These are phyloP conservation scores for Elephantulus edwardii DNA, from an alignment of 2,113 vertebrate genomes.

Conservation along the genomic window DNA sequence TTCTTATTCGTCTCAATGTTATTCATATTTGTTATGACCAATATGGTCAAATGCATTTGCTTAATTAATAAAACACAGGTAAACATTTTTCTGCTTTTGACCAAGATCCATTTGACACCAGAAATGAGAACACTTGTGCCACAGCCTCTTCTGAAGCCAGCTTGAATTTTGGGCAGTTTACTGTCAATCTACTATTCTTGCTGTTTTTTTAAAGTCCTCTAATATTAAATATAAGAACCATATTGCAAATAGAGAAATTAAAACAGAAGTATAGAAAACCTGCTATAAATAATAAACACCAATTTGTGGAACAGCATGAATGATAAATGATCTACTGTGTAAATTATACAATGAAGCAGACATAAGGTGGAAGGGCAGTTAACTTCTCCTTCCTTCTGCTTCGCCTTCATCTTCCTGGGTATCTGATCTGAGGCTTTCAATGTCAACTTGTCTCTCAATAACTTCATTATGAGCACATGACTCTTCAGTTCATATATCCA, in stretches of 20 bases:
- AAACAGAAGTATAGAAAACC: constrained; percentile 88
- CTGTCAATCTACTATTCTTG: constrained; percentile 83
- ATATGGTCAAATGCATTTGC: too few species aligned
- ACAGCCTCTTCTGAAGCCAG: too few species aligned
- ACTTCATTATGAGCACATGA: constrained; percentile 76
- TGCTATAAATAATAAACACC: constrained; percentile 86
- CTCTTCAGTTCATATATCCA: constrained; percentile 92
- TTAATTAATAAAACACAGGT: too few species aligned
- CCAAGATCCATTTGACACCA: too few species aligned
- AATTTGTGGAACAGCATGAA: constrained; percentile 86
- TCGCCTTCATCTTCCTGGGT: too few species aligned
- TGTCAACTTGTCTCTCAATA: not conserved
- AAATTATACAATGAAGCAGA: constrained; percentile 88
- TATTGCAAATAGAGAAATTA: constrained; percentile 88
- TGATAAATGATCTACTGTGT: too few species aligned
- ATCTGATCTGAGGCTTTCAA: constrained; percentile 86
- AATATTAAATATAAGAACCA: constrained; percentile 87
- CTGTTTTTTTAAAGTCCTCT: constrained; percentile 87
- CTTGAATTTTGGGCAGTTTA: constrained; percentile 82
- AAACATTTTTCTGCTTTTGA: too few species aligned
- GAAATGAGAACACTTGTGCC: too few species aligned
- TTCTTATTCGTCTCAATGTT: too few species aligned
- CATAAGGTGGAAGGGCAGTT: constrained; percentile 82
- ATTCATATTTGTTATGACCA: too few species aligned
- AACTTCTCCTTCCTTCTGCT: constrained; percentile 86